Evolutionary conservation across 1,140 invertebrate species (phyloP).

Genomic region (Lutraria rhynchaena): DNA sequence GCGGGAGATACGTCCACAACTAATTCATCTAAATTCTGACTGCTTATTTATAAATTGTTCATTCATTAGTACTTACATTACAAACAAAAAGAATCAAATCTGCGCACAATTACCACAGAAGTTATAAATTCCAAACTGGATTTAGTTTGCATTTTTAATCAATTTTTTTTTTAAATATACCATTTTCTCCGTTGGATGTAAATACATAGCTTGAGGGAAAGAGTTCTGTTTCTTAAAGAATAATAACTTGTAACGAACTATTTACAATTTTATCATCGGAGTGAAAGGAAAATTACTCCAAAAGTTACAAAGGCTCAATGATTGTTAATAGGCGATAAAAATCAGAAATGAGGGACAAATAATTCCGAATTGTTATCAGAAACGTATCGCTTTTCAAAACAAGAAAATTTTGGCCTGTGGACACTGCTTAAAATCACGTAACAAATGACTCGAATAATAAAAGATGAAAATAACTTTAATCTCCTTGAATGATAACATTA

Average conservation of each 20-base stretch:
- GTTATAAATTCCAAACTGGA: too few species aligned
- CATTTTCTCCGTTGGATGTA: too few species aligned
- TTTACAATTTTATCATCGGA: constrained; percentile 40
- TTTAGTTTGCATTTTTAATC: too few species aligned
- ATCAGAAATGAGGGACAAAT: neutral
- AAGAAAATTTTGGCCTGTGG: constrained; percentile 1
- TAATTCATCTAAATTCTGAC: too few species aligned
- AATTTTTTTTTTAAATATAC: too few species aligned
- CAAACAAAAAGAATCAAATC: too few species aligned
- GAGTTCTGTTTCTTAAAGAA: neutral
- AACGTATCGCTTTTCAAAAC: neutral
- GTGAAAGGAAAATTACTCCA: constrained; percentile 32
- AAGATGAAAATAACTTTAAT: constrained; percentile 33
- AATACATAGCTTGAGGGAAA: too few species aligned
- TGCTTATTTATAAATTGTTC: too few species aligned
- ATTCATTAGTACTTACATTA: too few species aligned
- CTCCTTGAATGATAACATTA: constrained; percentile 24
- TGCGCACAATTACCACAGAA: too few species aligned
- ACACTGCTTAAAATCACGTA: constrained; percentile 23
- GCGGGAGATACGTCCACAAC: too few species aligned
- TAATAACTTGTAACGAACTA: constrained; percentile 20
- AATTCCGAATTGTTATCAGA: constrained; percentile 28
- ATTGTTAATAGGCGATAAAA: constrained; percentile 47
- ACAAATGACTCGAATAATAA: constrained; percentile 28
- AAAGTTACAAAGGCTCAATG: constrained; percentile 7